Percentiles rank a stretch among this genome's conserved stretches.
These are phyloP conservation scores for Zeuzera pyrina DNA, from an alignment of 2,888 invertebrate genomes.

Conservation along the genomic window DNA sequence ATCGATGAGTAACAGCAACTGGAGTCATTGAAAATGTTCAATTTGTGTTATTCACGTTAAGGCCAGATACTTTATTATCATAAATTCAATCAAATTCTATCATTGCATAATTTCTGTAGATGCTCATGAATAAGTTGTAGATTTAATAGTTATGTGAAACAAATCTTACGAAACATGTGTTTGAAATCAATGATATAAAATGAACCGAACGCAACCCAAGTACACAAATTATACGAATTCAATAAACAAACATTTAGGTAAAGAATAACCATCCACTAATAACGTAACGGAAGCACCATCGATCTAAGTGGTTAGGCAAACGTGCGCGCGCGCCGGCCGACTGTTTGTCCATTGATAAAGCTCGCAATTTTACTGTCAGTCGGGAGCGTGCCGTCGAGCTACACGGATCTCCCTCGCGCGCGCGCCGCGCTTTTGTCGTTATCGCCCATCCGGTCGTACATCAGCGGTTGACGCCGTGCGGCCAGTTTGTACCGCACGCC, in stretches of 20 bases:
- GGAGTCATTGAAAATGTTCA: too few species aligned
- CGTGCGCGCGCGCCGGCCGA: conserved; percentile 44
- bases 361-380: conserved; percentile 59
- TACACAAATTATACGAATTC: conserved; percentile 22
- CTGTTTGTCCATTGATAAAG: conserved; percentile 45
- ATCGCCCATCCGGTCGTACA: conserved; percentile 31
- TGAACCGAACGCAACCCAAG: conserved; percentile 18
- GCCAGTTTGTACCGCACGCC: too few species aligned
- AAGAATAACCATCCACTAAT: conserved; percentile 37
- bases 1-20: too few species aligned
- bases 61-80: too few species aligned
- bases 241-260: conserved; percentile 47
- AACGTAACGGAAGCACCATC: conserved; percentile 58
- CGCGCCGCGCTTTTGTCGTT: conserved; percentile 20
- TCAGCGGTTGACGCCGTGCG: conserved; percentile 22
- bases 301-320: conserved; percentile 53
- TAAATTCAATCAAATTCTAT: too few species aligned
- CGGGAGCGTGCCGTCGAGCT: conserved; percentile 47
- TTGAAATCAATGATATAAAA: conserved; percentile 4
- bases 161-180: too few species aligned
- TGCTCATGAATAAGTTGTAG: too few species aligned
- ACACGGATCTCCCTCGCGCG: conserved; percentile 35
- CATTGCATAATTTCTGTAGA: too few species aligned
- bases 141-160: too few species aligned
- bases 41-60: too few species aligned